Base-by-base conservation (phyloP, 2,797 vertebrate species). In the Sebastes ruberrimus region DNA sequence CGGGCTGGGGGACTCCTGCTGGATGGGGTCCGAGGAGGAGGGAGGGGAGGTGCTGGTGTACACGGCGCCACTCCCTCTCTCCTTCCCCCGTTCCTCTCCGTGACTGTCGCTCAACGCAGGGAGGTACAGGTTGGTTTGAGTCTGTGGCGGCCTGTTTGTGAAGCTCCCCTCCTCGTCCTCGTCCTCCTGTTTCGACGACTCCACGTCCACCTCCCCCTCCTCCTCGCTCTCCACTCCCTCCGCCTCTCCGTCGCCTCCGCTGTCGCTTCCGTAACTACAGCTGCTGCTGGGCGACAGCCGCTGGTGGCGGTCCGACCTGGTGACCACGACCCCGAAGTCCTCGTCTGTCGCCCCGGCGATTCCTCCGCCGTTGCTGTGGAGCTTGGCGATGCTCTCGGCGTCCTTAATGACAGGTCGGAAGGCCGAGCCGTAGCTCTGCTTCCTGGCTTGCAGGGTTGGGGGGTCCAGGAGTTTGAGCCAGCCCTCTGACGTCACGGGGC, bases 381-480 rank as follows among this genome's bases (percentile, higher is more conserved):
- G 96, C 92, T 99, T 99, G 78, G 97, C 97, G 28, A 99, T 94
- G 93, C 97, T 98, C 79, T 98, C 98, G 0, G 96, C 85, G 61
- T 99, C 98, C 83, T 99, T 98, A 28, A 98, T 93, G 69, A 99
- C 98, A 0, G 98, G 98, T 4, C 98, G 96, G 93, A 99, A 99
- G 65, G 98, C 98, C 0, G 98, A 99, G 74, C 98, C 97, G 68
- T 99, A 99, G 83, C 94, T 95, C 7, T 90, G 91, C 74, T 95
- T 97, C 52, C 95, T 96, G 66, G 78, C 28, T 90, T 96, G 80
- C 38, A 96, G 89, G 20, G 93, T 88, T 0, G 96, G 95, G 23
- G 94, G 88, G 30, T 97, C 96, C 60, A 97, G 74, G 23, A 96
- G 93, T 80, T 96, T 97, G 70, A 96, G 93, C 95, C 96, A 96